Evolutionary conservation across 1,140 invertebrate species (phyloP).

Genomic region (roundworm (Caenorhabditis elegans)): DNA sequence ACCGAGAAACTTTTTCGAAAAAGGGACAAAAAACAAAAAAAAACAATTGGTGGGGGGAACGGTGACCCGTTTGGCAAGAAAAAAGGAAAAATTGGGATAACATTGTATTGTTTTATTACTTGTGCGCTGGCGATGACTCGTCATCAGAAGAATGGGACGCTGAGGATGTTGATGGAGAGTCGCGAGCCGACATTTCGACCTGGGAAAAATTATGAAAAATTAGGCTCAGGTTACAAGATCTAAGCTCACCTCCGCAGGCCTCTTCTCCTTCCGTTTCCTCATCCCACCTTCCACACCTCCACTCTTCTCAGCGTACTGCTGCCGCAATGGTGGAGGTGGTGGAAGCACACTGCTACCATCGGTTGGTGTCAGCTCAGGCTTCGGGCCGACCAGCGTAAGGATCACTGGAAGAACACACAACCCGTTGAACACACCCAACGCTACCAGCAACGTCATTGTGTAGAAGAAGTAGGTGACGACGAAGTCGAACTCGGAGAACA

Average conservation of each 20-base stretch:
- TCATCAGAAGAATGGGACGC: background rate
- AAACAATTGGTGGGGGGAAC: background rate
- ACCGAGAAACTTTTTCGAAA: background rate
- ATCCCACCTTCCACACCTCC: background rate
- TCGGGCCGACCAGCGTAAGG: constrained; percentile 82
- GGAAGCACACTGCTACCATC: background rate
- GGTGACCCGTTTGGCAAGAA: constrained; percentile 17
- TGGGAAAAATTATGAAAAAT: background rate
- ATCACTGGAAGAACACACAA: constrained; percentile 87
- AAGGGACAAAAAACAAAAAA: background rate
- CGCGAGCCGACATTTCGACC: background rate
- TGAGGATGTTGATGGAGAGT: background rate
- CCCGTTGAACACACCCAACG: constrained; percentile 84
- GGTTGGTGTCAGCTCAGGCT: constrained; percentile 72
- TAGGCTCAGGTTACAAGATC: too few relatives aligned
- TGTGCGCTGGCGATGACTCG: background rate
- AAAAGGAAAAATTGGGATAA: background rate
- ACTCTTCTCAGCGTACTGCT: constrained; percentile 29
- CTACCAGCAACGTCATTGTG: constrained; percentile 78
- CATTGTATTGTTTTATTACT: background rate
- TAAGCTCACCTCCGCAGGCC: background rate
- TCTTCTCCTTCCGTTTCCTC: background rate
- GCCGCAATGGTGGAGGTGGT: constrained; percentile 26
- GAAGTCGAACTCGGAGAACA: constrained; percentile 91
- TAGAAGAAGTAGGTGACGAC: constrained; percentile 87